These are phyloP conservation scores for Haliclona indistincta DNA, from an alignment of 37 sponge, comb jelly and placozoan species.

Conservation along the genomic window DNA sequence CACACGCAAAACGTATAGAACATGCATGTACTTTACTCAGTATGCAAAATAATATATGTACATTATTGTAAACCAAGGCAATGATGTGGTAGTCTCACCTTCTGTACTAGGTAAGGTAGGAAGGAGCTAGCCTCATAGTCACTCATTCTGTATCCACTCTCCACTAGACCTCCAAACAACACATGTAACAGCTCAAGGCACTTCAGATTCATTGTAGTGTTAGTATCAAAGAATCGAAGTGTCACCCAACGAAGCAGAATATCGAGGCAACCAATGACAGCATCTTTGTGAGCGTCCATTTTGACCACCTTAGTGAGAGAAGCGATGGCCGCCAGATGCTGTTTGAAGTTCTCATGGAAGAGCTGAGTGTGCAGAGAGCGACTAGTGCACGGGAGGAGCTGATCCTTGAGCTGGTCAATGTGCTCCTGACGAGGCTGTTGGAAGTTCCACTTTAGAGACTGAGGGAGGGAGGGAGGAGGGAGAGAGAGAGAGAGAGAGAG, in stretches of 20 bases:
- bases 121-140: slow-evolving; percentile 84
- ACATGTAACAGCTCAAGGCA: slow-evolving; percentile 77
- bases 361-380: slow-evolving; percentile 61
- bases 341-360: slow-evolving; percentile 90
- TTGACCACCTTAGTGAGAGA: slow-evolving; percentile 57
- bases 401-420: slow-evolving; percentile 88
- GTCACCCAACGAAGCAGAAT: slow-evolving; percentile 86
- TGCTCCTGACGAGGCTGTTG: slow-evolving; percentile 84
- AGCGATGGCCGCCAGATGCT: slow-evolving; percentile 72
- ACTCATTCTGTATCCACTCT: slow-evolving; percentile 51
- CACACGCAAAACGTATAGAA: too few species aligned
- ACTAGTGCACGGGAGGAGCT: slow-evolving; percentile 77
- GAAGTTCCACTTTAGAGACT: slow-evolving; percentile 89
- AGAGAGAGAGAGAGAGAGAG: too few species aligned
- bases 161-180: slow-evolving; percentile 60
- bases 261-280: slow-evolving; percentile 65
- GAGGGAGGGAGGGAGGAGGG: too few species aligned
- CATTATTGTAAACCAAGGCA: too few species aligned
- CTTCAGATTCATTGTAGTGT: slow-evolving; percentile 81
- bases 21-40: too few species aligned
- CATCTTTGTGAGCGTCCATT: slow-evolving; percentile 39
- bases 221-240: slow-evolving; percentile 85
- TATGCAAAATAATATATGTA: too few species aligned
- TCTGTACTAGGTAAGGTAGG: slow-evolving; percentile 81
- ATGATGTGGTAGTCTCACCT: too few species aligned